Base-by-base conservation (phyloP, 1,140 invertebrate species). In the Lasaia peninsularis region DNA sequence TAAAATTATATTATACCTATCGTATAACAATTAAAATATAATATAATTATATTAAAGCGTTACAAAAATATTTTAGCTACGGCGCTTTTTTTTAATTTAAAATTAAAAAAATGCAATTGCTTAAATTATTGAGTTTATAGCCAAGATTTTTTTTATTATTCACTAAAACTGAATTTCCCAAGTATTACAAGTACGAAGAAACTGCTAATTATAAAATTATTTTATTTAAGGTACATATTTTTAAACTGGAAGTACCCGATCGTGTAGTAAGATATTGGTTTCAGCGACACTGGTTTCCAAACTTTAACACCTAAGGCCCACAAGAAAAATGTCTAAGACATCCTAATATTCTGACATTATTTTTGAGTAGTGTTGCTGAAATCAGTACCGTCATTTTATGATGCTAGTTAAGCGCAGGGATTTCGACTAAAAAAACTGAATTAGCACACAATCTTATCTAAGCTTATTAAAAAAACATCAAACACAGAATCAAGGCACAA, bases 241-340 rank as follows among this genome's bases (percentile, higher is more conserved):
- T 10, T 20, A 18, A 44, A 5, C 40, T 44, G 40, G 40, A 11
- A 44, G 16, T 44, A 44, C 18, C 9, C 40, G 40, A 44, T 44
- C 40, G 11, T 3, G 2, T 44, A 44, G 18, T 18, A 0, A 44
- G 16, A 11, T 35, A 57, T 34, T 57, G 44, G 60, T 56, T 63
- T n/a, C 57, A 64, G 48, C 57, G 53, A 60, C 52, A 63, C 51
- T 62, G 24, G 40, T 63, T 55, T 28, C 12, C 9, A 48, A 48
- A 37, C 44, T 49, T 11, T 44, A 55, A 55, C 18, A 40, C 53
- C 37, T 35, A 20, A 44, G 40, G 40, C 40, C 18, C 40, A 44
- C 0, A 11, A 44, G 40, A 18, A 18, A 44, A 16, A 44, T 10
- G 16, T 44, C 6, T 20, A 11, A 44, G 11, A 44, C 11, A 44